These are phyloP conservation scores for Trogon surrucura DNA, from an alignment of 2,113 vertebrate species.

Conservation along the genomic window DNA sequence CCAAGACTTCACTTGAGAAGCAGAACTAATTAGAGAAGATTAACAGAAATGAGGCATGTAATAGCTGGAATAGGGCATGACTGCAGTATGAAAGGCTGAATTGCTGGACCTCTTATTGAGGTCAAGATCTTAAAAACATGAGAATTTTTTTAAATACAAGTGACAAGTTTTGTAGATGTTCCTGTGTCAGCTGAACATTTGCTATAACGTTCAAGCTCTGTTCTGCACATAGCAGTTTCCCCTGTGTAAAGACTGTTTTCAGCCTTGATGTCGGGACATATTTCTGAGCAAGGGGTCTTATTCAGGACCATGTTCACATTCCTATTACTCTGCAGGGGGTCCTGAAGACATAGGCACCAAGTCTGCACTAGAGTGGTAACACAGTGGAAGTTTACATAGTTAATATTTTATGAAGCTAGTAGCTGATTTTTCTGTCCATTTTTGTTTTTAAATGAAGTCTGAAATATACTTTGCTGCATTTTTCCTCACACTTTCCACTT, in stretches of 20 bases:
- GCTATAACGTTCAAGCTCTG: neutral
- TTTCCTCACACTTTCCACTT: neutral
- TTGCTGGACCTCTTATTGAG: neutral
- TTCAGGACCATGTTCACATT: neutral
- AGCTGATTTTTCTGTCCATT: neutral
- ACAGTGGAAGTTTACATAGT: neutral
- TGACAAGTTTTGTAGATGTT: neutral
- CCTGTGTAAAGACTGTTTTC: neutral
- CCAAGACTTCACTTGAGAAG: constrained; percentile 29
- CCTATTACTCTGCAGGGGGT: neutral
- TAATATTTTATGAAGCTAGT: neutral
- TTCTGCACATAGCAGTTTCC: neutral
- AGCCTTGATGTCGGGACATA: neutral
- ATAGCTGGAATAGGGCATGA: constrained; percentile 48
- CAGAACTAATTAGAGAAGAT: constrained; percentile 70
- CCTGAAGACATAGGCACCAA: neutral
- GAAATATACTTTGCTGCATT: neutral
- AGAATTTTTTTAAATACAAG: neutral
- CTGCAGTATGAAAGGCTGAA: neutral
- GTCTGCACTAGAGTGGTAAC: neutral
- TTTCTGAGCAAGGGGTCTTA: neutral
- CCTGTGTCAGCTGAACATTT: neutral
- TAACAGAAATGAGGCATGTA: constrained; percentile 59
- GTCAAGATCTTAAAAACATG: constrained; percentile 18
- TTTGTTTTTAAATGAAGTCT: neutral